Evolutionary conservation across 2,113 vertebrate genomes (phyloP).

Genomic region (Lutjanus erythropterus): DNA sequence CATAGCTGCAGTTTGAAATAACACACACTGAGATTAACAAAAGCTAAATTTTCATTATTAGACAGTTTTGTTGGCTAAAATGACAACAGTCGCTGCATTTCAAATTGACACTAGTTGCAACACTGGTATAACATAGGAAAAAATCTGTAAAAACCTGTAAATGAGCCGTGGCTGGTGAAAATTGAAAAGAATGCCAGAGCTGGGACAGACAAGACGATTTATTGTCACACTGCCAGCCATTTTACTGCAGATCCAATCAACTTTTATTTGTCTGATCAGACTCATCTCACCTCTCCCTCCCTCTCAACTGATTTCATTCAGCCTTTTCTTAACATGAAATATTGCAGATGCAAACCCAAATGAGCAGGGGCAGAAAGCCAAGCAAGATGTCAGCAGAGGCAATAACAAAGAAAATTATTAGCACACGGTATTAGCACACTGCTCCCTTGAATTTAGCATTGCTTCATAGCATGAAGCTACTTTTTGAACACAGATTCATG

Average conservation of each 20-base stretch:
- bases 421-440: too few relatives aligned
- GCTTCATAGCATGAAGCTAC: background rate
- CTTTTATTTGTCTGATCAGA: conserved; percentile 44
- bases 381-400: background rate
- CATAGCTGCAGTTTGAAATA: background rate
- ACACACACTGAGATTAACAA: background rate
- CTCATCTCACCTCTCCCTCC: conserved; percentile 16
- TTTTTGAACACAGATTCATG: background rate
- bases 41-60: too few relatives aligned
- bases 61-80: background rate
- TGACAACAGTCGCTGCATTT: background rate
- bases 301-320: conserved; percentile 12
- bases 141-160: background rate
- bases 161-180: background rate
- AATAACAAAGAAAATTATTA: background rate
- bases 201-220: background rate
- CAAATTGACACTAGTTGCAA: background rate
- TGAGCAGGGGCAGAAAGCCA: background rate
- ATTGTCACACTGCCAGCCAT: conserved; percentile 1
- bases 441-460: background rate
- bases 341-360: conserved; percentile 10
- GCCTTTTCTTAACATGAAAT: background rate
- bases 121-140: background rate
- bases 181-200: background rate
- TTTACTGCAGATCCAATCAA: conserved; percentile 51